Evolutionary conservation across 2,888 invertebrate species (phyloP).

Genomic region (Drosophila nigritarsus): DNA sequence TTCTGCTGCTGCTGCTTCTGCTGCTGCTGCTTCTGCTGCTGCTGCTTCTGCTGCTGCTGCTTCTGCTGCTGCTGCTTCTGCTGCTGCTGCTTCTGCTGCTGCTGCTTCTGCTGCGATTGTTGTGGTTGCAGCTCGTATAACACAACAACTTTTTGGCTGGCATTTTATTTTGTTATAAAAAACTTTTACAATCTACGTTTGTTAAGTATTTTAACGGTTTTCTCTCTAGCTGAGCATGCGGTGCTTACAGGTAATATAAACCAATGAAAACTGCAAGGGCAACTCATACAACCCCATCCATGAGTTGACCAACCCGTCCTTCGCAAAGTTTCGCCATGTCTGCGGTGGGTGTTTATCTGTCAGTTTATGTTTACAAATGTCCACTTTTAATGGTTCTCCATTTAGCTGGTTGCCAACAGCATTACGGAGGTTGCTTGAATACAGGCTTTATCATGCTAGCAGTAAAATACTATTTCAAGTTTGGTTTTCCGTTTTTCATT

Average conservation of each 20-base stretch:
- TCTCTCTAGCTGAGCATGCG: conserved; percentile 43
- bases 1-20: conserved; percentile 29
- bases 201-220: conserved; percentile 82
- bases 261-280: conserved; percentile 79
- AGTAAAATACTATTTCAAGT: conserved; percentile 55
- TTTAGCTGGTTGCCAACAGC: conserved; percentile 54
- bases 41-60: too few species aligned
- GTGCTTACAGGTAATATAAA: conserved; percentile 59
- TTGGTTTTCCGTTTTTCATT: conserved; percentile 53
- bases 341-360: conserved; percentile 77
- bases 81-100: conserved; percentile 24
- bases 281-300: conserved; percentile 31
- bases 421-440: not conserved
- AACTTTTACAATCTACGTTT: conserved; percentile 81
- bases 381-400: conserved; percentile 78
- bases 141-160: conserved; percentile 57
- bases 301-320: not conserved
- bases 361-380: conserved; percentile 81
- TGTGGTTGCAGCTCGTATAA: conserved; percentile 30
- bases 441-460: conserved; percentile 49
- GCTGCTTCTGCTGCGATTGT: conserved; percentile 38
- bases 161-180: conserved; percentile 72
- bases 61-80: conserved; percentile 29
- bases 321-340: conserved; percentile 56
- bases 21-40: conserved; percentile 24